These are phyloP conservation scores for Zapornia atra DNA, from an alignment of 2,113 vertebrate species.

Conservation along the genomic window DNA sequence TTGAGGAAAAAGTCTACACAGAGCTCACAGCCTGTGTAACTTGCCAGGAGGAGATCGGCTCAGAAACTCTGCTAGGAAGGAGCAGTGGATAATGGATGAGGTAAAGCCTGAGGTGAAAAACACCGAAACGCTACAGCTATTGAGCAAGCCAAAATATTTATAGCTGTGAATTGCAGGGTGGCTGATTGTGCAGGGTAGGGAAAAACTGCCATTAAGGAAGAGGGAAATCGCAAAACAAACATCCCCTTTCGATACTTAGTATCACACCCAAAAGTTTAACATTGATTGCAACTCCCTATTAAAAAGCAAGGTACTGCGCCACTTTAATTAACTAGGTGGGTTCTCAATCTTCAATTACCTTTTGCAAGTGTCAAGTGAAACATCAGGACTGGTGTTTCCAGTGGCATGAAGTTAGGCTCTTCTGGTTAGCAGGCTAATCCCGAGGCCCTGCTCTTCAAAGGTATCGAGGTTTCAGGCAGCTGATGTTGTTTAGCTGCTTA, in stretches of 20 bases:
- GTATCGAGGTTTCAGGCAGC: not conserved
- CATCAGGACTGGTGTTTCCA: conserved; percentile 6
- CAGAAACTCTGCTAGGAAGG: not conserved
- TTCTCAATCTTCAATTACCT: conserved; percentile 4
- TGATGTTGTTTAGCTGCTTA: not conserved
- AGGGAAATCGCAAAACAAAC: conserved; percentile 51
- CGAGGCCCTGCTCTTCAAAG: conserved; percentile 30
- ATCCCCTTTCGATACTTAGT: conserved; percentile 46
- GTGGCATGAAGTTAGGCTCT: not conserved
- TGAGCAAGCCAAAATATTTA: conserved; percentile 35
- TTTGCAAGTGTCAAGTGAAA: conserved; percentile 19
- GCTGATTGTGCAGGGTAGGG: conserved; percentile 1
- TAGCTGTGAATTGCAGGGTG: not conserved
- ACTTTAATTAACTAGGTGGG: conserved; percentile 27
- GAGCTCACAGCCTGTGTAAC: not conserved
- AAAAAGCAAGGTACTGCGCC: not conserved
- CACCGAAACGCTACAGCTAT: not conserved
- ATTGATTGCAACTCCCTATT: conserved; percentile 21
- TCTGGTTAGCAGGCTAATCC: conserved; percentile 4
- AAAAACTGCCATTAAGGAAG: conserved; percentile 43
- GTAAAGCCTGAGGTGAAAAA: not conserved
- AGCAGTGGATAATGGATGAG: not conserved
- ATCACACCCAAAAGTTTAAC: conserved; percentile 42
- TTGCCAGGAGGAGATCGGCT: not conserved
- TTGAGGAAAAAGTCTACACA: not conserved